Conservation (phyloP, 1,140 invertebrate genomes). For the Bilobella aurantiaca region DNA sequence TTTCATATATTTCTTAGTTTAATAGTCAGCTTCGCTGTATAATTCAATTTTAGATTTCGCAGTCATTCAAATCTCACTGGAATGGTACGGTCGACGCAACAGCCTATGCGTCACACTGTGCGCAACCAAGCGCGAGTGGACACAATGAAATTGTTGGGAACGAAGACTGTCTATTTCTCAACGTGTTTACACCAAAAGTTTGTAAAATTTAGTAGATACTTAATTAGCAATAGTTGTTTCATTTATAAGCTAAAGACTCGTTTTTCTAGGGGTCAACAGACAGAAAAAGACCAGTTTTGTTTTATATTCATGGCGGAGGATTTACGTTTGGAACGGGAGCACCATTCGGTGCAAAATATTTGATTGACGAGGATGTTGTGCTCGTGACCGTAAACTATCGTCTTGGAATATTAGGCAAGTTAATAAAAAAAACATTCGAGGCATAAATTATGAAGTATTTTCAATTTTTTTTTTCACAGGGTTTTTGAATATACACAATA, state of each 20-base stretch:
- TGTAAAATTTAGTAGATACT: not conserved
- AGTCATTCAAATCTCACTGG: not conserved
- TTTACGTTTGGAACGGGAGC: not conserved
- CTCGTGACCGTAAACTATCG: slow-evolving; percentile 39
- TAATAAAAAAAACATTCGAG: not conserved
- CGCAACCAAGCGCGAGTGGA: not conserved
- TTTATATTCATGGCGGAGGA: slow-evolving; percentile 21
- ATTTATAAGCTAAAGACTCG: slow-evolving; percentile 16
- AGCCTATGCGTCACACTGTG: not conserved
- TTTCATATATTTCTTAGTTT: not conserved
- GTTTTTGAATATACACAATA: slow-evolving; percentile 32
- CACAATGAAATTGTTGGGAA: not conserved
- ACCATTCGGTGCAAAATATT: slow-evolving; percentile 23
- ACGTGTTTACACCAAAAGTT: not conserved
- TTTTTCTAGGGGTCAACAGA: too few relatives aligned
- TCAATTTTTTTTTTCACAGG: slow-evolving; percentile 25
- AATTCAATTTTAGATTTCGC: not conserved
- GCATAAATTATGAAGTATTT: not conserved
- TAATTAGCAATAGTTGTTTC: not conserved
- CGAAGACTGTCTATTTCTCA: not conserved
- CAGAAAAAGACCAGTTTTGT: slow-evolving; percentile 18
- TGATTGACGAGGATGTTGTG: slow-evolving; percentile 38
- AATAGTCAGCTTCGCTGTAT: too few relatives aligned
- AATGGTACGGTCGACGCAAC: not conserved
- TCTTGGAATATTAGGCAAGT: slow-evolving; percentile 37